Evolutionary conservation across 2,797 vertebrate species (phyloP).

Genomic region (Mycteria americana): DNA sequence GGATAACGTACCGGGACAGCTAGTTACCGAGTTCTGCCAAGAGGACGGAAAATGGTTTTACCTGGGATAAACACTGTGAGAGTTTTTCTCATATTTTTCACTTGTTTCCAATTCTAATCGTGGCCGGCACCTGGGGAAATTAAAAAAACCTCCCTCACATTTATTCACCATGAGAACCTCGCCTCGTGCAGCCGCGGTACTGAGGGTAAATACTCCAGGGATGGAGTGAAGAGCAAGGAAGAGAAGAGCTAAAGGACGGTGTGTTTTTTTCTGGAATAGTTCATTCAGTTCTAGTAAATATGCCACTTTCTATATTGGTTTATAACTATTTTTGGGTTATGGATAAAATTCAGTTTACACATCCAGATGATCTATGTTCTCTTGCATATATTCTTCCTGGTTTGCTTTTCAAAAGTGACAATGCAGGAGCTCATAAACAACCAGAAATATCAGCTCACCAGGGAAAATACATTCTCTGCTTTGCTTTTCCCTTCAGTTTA

Average conservation of each 20-base stretch:
- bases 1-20: not conserved
- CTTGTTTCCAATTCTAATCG: not conserved
- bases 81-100: not conserved
- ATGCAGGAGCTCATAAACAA: conserved; percentile 7
- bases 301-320: not conserved
- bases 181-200: rapidly evolving
- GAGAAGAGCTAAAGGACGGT: not conserved
- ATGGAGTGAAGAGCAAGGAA: not conserved
- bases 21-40: not conserved
- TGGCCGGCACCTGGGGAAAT: not conserved
- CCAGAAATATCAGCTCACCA: conserved; percentile 33
- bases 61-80: not conserved
- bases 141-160: not conserved
- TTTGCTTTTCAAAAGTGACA: not conserved
- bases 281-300: not conserved
- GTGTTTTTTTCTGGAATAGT: not conserved
- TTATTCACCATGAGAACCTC: not conserved
- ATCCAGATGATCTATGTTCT: not conserved
- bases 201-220: not conserved
- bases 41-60: not conserved
- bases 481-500: not conserved
- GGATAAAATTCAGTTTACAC: not conserved
- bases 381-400: not conserved
- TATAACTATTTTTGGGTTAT: not conserved
- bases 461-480: conserved; percentile 1